A percentile compares a stretch with the other conserved stretches of the same genome.
phyloP scores from a whole-genome alignment of 2,113 vertebrate species.

The Tenrec ecaudatus region DNA sequence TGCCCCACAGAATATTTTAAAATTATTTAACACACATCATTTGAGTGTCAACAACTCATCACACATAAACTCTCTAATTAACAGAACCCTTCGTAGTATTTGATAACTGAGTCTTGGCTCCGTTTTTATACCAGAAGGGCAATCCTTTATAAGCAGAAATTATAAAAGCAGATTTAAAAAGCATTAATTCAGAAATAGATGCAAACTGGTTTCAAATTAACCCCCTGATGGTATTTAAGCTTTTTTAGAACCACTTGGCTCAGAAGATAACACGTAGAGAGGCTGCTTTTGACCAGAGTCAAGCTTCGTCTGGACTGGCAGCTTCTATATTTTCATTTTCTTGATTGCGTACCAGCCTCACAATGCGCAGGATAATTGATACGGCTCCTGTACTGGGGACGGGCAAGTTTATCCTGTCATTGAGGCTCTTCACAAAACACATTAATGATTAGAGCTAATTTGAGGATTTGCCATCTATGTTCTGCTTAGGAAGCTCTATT shows the following conservation, averaged over 20 bases:
- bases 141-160: constrained; percentile 91
- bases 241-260: constrained; percentile 73
- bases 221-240: constrained; percentile 84
- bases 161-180: constrained; percentile 88
- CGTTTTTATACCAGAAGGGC: constrained; percentile 90
- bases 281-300: constrained; percentile 75
- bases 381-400: constrained; percentile 76
- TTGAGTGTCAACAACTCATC: constrained; percentile 92
- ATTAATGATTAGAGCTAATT: constrained; percentile 80
- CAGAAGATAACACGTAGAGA: constrained; percentile 60
- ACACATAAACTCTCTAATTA: constrained; percentile 92
- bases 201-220: constrained; percentile 87
- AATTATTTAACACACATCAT: constrained; percentile 92
- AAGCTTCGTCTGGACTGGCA: constrained; percentile 66
- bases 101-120: constrained; percentile 92
- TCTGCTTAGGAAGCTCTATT: constrained; percentile 62
- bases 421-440: constrained; percentile 69
- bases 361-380: constrained; percentile 61
- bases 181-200: constrained; percentile 86
- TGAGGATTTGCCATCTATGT: constrained; percentile 61
- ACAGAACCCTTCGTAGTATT: constrained; percentile 92
- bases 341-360: constrained; percentile 77
- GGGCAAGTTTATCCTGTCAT: constrained; percentile 85
- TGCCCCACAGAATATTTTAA: constrained; percentile 90
- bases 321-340: constrained; percentile 70